Percentiles rank a stretch among this genome's conserved stretches.
Evolutionary conservation across 1,140 invertebrate species (phyloP).

Genomic region (Conus ventricosus): DNA sequence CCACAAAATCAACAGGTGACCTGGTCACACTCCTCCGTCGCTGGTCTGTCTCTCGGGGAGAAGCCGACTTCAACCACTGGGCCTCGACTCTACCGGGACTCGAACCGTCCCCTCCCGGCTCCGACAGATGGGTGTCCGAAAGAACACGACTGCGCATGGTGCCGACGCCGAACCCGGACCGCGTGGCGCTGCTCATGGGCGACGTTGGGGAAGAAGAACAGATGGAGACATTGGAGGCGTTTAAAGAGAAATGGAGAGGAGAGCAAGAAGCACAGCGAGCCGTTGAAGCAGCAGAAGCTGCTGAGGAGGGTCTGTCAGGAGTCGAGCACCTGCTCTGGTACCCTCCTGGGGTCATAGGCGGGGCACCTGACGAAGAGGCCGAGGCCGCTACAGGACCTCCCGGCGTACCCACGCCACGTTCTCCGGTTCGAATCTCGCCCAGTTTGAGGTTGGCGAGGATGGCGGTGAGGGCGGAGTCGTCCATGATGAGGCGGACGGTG

Average conservation of each 20-base stretch:
- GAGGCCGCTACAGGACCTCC: background rate
- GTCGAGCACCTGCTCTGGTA: background rate
- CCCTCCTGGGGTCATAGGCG: background rate
- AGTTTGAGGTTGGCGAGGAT: slow-evolving; percentile 26
- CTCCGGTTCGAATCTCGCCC: slow-evolving; percentile 24
- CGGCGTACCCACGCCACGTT: background rate
- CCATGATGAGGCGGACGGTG: slow-evolving; percentile 33
- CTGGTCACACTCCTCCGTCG: background rate
- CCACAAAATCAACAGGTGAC: background rate
- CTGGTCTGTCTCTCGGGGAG: background rate
- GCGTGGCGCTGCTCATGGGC: no score
- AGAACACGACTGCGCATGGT: slow-evolving; percentile 6
- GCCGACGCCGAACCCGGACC: background rate
- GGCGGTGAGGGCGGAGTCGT: slow-evolving; percentile 30
- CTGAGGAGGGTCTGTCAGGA: background rate
- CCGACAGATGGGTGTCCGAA: slow-evolving; percentile 9
- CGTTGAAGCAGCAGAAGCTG: background rate
- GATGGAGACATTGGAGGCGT: background rate
- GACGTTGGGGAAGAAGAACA: background rate
- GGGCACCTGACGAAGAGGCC: background rate
- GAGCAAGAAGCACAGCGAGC: background rate
- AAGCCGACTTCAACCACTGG: background rate
- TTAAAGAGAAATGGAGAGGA: background rate
- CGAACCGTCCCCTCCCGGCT: background rate
- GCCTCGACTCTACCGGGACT: background rate